Conservation (phyloP, 2,113 vertebrate species). For the Apus apus region DNA sequence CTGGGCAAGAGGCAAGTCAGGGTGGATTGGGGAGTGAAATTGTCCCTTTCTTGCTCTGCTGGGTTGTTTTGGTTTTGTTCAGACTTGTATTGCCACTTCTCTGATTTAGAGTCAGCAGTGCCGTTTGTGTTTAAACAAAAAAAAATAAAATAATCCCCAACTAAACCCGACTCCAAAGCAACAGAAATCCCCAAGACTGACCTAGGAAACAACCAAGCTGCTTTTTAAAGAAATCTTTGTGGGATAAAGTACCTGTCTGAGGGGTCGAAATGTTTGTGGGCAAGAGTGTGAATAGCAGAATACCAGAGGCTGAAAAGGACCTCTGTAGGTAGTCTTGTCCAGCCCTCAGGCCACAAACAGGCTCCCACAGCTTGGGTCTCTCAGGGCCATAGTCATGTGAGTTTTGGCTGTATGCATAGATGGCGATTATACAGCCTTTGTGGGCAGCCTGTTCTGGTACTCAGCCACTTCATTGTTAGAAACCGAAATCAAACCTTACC, state of each 20-base stretch:
- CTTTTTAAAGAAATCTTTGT: background rate
- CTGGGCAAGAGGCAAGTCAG: background rate
- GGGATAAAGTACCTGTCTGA: background rate
- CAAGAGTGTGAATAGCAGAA: background rate
- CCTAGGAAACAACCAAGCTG: background rate
- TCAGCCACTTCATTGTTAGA: background rate
- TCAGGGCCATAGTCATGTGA: rapidly evolving
- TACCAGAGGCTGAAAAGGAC: background rate
- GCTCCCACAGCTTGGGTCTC: background rate
- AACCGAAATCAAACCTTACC: background rate
- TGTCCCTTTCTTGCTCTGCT: background rate
- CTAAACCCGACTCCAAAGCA: background rate
- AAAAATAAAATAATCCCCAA: no score
- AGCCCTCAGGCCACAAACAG: background rate
- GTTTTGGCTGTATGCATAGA: background rate
- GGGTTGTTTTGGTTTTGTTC: background rate
- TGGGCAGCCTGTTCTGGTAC: background rate
- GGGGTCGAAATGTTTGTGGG: rapidly evolving
- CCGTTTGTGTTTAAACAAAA: background rate
- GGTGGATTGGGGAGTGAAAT: background rate
- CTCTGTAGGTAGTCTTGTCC: background rate
- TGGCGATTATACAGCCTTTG: background rate
- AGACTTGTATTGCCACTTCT: background rate
- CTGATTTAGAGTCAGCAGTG: background rate
- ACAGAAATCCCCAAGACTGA: background rate